These are phyloP conservation scores for Calliphora vomitoria DNA, from an alignment of 2,888 invertebrate genomes.

Conservation along the genomic window DNA sequence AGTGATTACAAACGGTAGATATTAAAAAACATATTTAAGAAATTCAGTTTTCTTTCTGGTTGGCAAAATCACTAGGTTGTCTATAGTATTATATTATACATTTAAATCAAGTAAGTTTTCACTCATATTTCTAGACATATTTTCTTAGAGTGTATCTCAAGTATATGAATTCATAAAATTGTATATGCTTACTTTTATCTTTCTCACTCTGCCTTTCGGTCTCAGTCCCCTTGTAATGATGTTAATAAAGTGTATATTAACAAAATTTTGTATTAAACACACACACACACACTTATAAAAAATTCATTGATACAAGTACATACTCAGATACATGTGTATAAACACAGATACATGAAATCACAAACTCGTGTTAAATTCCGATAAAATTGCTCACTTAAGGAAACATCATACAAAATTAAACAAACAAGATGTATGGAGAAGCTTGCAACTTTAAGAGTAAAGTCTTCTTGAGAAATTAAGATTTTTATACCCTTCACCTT, in stretches of 20 bases:
- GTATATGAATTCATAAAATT: conserved; percentile 27
- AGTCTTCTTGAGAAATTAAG: background rate
- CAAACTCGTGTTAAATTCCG: background rate
- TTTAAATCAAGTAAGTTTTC: too few relatives aligned
- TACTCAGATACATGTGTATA: background rate
- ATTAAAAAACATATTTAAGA: too few relatives aligned
- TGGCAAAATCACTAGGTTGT: too few relatives aligned
- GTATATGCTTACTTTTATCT: background rate
- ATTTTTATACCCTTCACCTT: too few relatives aligned
- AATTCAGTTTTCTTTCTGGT: too few relatives aligned
- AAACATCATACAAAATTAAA: background rate
- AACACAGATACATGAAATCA: background rate
- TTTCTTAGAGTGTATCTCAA: background rate
- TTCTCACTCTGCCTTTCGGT: background rate
- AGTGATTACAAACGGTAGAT: too few relatives aligned
- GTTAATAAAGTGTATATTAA: conserved; percentile 31
- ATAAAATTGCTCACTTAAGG: conserved; percentile 12
- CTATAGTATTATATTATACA: too few relatives aligned
- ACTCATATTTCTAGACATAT: too few relatives aligned
- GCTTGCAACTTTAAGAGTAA: background rate
- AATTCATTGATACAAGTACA: background rate
- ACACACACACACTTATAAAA: conserved; percentile 1
- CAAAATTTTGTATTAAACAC: conserved; percentile 44
- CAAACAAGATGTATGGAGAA: background rate
- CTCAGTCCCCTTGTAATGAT: background rate